phyloP scores from a whole-genome alignment of 2,113 vertebrate genomes.

The Notothenia coriiceps region DNA sequence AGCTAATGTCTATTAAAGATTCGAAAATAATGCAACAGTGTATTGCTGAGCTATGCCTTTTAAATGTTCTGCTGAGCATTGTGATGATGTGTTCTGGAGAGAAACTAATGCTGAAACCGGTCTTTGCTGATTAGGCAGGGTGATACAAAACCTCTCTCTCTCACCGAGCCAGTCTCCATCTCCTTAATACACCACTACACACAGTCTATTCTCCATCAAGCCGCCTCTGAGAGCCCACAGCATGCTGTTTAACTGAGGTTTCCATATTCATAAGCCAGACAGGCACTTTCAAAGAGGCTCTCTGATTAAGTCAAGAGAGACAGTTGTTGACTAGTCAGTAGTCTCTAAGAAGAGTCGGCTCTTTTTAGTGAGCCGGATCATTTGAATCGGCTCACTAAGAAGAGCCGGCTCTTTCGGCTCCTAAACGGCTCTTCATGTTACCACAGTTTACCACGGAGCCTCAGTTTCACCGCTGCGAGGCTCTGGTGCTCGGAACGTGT shows the following conservation, averaged over 20 bases:
- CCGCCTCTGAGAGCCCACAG: conserved; percentile 8
- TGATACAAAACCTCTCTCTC: conserved; percentile 14
- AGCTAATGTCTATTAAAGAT: not conserved
- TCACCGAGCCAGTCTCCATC: not conserved
- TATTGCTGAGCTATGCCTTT: not conserved
- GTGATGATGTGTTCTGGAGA: not conserved
- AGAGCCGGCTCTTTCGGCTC: too few species aligned
- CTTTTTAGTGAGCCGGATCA: too few species aligned
- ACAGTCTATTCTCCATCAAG: conserved; percentile 3
- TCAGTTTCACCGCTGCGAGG: too few species aligned
- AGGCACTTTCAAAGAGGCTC: not conserved
- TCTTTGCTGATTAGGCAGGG: conserved; percentile 5
- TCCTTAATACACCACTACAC: not conserved
- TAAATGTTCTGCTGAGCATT: not conserved
- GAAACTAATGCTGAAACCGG: not conserved
- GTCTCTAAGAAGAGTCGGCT: too few species aligned
- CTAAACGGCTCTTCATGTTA: too few species aligned
- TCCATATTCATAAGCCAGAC: conserved; percentile 9
- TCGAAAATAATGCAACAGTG: not conserved
- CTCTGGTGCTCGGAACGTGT: too few species aligned
- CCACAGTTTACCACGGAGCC: too few species aligned
- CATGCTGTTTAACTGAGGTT: not conserved
- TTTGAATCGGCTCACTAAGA: too few species aligned
- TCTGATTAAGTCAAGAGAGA: not conserved
- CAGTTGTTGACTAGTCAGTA: too few species aligned